Base-by-base conservation (phyloP, 2,888 invertebrate genomes). In the Drosophila maculinotata region DNA sequence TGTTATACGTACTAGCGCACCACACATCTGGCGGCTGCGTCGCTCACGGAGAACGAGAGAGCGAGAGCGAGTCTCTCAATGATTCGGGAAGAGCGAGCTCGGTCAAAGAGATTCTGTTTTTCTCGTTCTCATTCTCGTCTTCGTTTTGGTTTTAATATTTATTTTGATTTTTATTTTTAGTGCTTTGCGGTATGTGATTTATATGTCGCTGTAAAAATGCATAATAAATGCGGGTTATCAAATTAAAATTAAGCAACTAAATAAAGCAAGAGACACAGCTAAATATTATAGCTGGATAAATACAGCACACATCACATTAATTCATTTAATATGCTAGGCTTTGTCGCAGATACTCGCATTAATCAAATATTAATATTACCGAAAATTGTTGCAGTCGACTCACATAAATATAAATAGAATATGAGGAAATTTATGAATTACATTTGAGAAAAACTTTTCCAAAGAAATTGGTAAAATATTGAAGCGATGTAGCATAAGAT, bases 101-200 rank as follows among this genome's bases (percentile, higher is more conserved):
- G 25, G 35, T 41, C 15, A 28, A 25, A 42, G 26, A n/a, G 45
- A 7, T 14, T 31, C 44, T 30, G 30, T 30, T 20, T 23, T 5
- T 31, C 28, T 68, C 39, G 44, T 58, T 65, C 69, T 63, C 79
- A 30, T 58, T 70, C 58, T 79, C 45, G 31, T 57, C 62, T 39
- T 47, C 30, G 60, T 69, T 68, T 68, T 58, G 31, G 35, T 48
- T 48, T 45, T n/a, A n/a, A n/a, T n/a, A n/a, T n/a, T 45, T 30
- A 64, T 52, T 64, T 69, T 47, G 36, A 52, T 59, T 63, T 60
- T 53, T 65, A 60, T 73, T 68, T 63, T 67, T 73, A 73, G 57
- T 67, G 64, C 73, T 53, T 47, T 72, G 72, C 68, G 72, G 74
- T 56, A 70, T 56, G 57, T 74, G 77, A 76, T 76, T 73, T 73